Base-by-base conservation (phyloP, 2,797 vertebrate genomes). In the Onychomys torridus region DNA sequence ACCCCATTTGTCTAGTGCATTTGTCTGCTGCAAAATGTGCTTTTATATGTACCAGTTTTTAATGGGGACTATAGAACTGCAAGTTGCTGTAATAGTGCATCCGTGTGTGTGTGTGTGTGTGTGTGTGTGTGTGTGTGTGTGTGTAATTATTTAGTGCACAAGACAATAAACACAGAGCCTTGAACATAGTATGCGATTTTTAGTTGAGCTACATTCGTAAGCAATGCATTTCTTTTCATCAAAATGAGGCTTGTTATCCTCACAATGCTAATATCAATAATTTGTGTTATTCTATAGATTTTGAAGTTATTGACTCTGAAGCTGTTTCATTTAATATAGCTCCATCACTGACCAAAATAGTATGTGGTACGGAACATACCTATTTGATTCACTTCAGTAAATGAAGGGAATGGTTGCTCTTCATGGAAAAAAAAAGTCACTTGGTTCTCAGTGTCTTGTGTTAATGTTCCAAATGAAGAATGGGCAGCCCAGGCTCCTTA, bases 291-390 rank as follows among this genome's bases (percentile, higher is more conserved):
- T 89, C 40, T 23, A 34, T 49, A 55, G 1, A 10, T 46, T 97
- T 17, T 81, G 40, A 94, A 84, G 43, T 79, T 88, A 63, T 29
- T 85, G 49, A 94, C 61, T n/a, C n/a, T n/a, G n/a, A n/a, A 83
- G 0, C 57, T 89, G 3, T 93, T 71, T 34, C 52, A 59, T 96
- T 96, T 85, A 93, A 95, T 97, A 90, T 88, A 77, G n/a, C 14
- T 81, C 81, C 2, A 43, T 90, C 21, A 94, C 90, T 95, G 73
- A 9, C 8, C 6, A 55, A 21, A 73, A 55, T 17, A 88, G 61
- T 57, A 29, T n/a, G 69, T 6, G 67, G 19, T 67, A 34, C 77
- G 52, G 7, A 90, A 84, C 14, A 77, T n/a, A 11, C 5, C 19
- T 59, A 52, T 84, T 89, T 25, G 19, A 43, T 91, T 95, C 79